Evolutionary conservation across 2,113 vertebrate species (phyloP).

Genomic region (Phyllopteryx taeniolatus): DNA sequence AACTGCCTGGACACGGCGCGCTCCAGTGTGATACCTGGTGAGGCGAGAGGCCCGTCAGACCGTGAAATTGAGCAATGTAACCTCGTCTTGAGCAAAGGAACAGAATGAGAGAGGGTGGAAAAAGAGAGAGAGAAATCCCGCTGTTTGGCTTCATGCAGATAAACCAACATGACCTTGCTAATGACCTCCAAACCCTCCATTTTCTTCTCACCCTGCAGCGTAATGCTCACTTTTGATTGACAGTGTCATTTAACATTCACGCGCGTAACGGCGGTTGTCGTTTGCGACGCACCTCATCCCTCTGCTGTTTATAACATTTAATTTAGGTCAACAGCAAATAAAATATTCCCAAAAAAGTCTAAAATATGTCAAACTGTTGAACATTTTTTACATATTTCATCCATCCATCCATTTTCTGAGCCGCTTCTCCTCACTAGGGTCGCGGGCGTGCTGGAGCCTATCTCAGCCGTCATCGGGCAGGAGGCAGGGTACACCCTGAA

Average conservation of each 20-base stretch:
- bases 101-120: neutral
- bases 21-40: conserved; percentile 48
- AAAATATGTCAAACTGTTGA: neutral
- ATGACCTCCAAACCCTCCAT: neutral
- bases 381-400: no score
- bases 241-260: neutral
- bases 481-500: no score
- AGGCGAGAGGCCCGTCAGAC: conserved; percentile 47
- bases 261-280: neutral
- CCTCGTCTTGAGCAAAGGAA: conserved; percentile 30
- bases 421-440: no score
- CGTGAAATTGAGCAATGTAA: conserved; percentile 67
- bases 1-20: conserved; percentile 47
- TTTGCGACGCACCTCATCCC: neutral
- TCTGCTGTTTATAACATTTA: neutral
- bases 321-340: neutral
- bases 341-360: neutral
- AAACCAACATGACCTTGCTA: neutral
- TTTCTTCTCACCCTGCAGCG: neutral
- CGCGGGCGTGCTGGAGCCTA: no score
- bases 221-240: neutral
- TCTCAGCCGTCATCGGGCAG: no score
- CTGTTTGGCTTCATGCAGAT: conserved; percentile 1
- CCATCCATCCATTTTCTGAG: no score
- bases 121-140: neutral